Conservation (phyloP, 1,140 invertebrate genomes). For the Drosophila lini region DNA sequence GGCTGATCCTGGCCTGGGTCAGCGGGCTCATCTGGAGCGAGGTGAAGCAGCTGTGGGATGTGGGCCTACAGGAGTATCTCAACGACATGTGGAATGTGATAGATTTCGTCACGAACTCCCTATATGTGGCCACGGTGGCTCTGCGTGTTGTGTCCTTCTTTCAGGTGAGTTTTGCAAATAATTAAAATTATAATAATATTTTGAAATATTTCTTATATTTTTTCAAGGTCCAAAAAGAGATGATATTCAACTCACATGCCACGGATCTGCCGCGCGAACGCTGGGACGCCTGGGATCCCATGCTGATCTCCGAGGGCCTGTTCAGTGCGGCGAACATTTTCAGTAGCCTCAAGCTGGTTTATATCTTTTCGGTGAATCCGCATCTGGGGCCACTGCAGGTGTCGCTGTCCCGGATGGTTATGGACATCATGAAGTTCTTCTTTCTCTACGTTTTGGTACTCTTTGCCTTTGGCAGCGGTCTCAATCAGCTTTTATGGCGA, state of each 20-base stretch:
- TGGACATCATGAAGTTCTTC: slow-evolving; percentile 99
- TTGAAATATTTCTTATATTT: background rate
- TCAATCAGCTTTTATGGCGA: slow-evolving; percentile 92
- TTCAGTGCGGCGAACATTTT: slow-evolving; percentile 99
- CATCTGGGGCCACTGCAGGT: slow-evolving; percentile 99
- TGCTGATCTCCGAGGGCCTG: slow-evolving; percentile 97
- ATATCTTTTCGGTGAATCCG: slow-evolving; percentile 99
- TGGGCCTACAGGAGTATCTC: slow-evolving; percentile 97
- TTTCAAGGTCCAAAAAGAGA: slow-evolving; percentile 88
- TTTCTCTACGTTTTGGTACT: slow-evolving; percentile 97
- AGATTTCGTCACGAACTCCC: slow-evolving; percentile 98
- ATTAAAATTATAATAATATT: fast-evolving
- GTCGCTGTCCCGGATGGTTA: slow-evolving; percentile 97
- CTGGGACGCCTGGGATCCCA: slow-evolving; percentile 98
- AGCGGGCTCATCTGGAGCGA: slow-evolving; percentile 99
- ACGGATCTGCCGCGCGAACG: slow-evolving; percentile 90
- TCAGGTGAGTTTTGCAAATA: slow-evolving; percentile 86
- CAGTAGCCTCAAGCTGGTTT: slow-evolving; percentile 98
- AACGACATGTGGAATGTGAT: slow-evolving; percentile 99
- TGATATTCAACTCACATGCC: slow-evolving; percentile 85
- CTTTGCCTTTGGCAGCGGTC: slow-evolving; percentile 92
- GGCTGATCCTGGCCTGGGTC: slow-evolving; percentile 96
- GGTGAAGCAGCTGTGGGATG: slow-evolving; percentile 99
- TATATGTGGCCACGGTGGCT: slow-evolving; percentile 98
- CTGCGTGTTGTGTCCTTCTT: slow-evolving; percentile 96